A percentile compares a stretch with the other conserved stretches of the same genome.
Evolutionary conservation across 1,140 invertebrate species (phyloP).

Genomic region (Halictus rubicundus): DNA sequence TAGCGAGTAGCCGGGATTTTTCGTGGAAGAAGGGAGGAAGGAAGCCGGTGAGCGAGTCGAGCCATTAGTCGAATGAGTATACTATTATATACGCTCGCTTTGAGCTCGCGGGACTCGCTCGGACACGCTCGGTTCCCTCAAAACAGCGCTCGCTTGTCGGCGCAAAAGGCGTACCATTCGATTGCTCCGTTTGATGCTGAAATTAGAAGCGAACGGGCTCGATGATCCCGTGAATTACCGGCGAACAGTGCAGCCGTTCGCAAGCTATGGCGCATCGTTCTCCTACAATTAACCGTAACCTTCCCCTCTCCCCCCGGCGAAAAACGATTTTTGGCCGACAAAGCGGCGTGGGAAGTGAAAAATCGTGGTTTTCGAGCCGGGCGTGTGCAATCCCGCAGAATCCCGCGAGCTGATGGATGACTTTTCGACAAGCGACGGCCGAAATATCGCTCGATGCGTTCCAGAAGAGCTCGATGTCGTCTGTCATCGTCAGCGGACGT

Average conservation of each 20-base stretch:
- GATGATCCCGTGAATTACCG: not conserved
- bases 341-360: too few relatives aligned
- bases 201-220: constrained; percentile 72
- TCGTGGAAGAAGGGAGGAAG: constrained; percentile 19
- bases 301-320: too few relatives aligned
- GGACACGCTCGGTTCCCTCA: constrained; percentile 63
- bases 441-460: constrained; percentile 15
- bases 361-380: too few relatives aligned
- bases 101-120: constrained; percentile 45
- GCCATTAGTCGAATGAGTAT: constrained; percentile 73
- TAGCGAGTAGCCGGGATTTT: constrained; percentile 4
- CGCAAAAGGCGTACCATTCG: constrained; percentile 64
- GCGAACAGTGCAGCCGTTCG: too few relatives aligned
- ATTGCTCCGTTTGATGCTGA: constrained; percentile 76
- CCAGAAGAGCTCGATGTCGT: not conserved
- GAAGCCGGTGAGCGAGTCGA: constrained; percentile 40
- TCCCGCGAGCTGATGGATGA: constrained; percentile 1
- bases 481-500: constrained; percentile 3
- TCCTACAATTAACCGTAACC: too few relatives aligned
- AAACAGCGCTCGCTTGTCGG: constrained; percentile 63
- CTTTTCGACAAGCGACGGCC: not conserved
- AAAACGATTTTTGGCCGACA: too few relatives aligned
- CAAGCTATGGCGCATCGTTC: not conserved
- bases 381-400: not conserved
- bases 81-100: constrained; percentile 52